Evolutionary conservation across 2,113 vertebrate genomes (phyloP).

Genomic region (Calidris pugnax): DNA sequence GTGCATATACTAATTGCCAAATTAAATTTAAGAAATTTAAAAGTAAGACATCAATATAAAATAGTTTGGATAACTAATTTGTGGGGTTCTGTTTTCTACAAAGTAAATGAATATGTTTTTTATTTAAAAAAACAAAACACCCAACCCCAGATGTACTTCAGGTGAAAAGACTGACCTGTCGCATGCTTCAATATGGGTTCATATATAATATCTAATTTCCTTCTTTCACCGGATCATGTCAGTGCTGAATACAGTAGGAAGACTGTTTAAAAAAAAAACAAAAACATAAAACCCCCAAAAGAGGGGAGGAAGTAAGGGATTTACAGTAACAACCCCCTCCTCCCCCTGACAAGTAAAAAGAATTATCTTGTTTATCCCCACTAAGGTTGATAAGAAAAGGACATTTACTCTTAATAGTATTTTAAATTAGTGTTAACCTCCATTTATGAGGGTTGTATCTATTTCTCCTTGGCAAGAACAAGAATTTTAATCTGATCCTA

Average conservation of each 20-base stretch:
- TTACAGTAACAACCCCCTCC: not conserved
- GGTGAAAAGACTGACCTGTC: not conserved
- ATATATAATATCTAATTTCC: not conserved
- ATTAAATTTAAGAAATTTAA: not conserved
- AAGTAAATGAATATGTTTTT: rapidly evolving
- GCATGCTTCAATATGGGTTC: rapidly evolving
- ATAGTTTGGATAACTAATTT: not conserved
- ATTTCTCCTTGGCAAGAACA: not conserved
- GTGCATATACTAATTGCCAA: not conserved
- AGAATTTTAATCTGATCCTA: not conserved
- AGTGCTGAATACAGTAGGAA: not conserved
- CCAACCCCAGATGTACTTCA: not conserved
- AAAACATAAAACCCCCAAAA: no score
- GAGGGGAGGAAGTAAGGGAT: not conserved
- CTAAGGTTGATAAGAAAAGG: not conserved
- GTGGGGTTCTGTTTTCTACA: not conserved
- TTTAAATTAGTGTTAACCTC: not conserved
- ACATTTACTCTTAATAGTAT: not conserved
- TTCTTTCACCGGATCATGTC: not conserved
- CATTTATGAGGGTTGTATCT: not conserved
- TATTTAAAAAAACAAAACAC: no score
- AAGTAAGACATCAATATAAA: not conserved
- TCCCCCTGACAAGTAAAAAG: not conserved
- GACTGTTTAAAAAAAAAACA: not conserved
- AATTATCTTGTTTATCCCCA: not conserved